Conservation (phyloP, 2,797 vertebrate species). For the Mionectes olivaceus region DNA sequence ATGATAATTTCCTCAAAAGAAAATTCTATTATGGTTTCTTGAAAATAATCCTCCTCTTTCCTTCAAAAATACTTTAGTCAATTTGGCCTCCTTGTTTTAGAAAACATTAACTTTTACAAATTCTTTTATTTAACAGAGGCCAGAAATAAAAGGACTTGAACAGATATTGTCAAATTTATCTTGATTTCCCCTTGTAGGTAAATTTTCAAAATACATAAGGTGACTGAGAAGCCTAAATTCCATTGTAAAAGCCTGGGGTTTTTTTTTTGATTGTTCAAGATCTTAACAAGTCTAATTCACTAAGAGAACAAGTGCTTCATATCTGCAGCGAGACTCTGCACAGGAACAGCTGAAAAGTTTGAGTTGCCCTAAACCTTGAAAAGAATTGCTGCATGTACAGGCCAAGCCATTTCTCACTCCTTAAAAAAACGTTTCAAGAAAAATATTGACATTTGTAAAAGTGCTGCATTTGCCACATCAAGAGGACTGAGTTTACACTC, state of each 20-base stretch:
- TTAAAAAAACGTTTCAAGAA: background rate
- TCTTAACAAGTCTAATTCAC: background rate
- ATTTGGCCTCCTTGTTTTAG: background rate
- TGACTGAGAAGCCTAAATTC: background rate
- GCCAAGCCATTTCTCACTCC: background rate
- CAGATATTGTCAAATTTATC: background rate
- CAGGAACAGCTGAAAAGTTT: background rate
- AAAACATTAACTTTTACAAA: background rate
- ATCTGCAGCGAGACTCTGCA: background rate
- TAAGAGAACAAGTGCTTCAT: background rate
- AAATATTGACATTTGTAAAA: background rate
- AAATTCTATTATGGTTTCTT: background rate
- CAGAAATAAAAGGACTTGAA: background rate
- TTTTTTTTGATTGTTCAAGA: background rate
- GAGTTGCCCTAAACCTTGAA: background rate
- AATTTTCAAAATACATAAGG: background rate
- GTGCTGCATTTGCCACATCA: background rate
- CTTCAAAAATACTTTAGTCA: background rate
- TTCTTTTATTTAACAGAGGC: background rate
- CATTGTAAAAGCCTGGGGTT: background rate
- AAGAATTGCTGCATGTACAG: background rate
- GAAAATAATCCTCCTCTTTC: background rate
- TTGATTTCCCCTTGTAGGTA: background rate
- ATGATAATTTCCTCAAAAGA: constrained; percentile 16
- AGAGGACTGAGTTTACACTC: background rate